These are phyloP conservation scores for Lasiurus cinereus DNA, from an alignment of 2,113 vertebrate genomes.

Conservation along the genomic window DNA sequence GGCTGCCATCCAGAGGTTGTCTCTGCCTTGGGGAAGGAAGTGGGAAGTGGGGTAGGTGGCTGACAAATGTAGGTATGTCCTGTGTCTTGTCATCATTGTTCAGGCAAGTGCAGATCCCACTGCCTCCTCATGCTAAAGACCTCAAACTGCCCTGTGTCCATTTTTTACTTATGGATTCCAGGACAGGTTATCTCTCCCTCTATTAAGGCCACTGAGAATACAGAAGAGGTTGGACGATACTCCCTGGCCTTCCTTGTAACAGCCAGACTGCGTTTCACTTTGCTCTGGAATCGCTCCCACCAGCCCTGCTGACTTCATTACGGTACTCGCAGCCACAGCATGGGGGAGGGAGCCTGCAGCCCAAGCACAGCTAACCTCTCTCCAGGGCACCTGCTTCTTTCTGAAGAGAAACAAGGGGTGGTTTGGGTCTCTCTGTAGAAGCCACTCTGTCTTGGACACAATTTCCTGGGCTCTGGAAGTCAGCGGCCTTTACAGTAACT, in stretches of 20 bases:
- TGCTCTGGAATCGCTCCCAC: constrained; percentile 56
- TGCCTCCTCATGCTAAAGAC: not conserved
- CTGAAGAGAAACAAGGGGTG: constrained; percentile 70
- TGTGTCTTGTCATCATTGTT: constrained; percentile 35
- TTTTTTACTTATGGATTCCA: constrained; percentile 65
- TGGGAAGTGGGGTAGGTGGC: not conserved
- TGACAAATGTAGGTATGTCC: constrained; percentile 25
- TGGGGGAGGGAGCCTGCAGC: not conserved
- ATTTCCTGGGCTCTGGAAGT: constrained; percentile 74
- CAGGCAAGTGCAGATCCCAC: not conserved
- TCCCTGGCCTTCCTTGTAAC: constrained; percentile 62
- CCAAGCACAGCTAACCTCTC: constrained; percentile 52
- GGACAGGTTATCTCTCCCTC: constrained; percentile 50
- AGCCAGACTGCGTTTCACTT: constrained; percentile 68
- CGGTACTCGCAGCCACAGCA: not conserved
- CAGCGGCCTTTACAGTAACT: constrained; percentile 80
- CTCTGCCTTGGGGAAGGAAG: constrained; percentile 61
- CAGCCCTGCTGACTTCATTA: constrained; percentile 69
- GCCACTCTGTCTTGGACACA: constrained; percentile 71
- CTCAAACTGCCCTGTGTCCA: constrained; percentile 12
- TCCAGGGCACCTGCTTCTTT: constrained; percentile 74
- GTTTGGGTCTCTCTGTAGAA: constrained; percentile 71
- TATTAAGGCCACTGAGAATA: constrained; percentile 55
- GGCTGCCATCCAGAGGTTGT: constrained; percentile 75
- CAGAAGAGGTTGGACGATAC: not conserved